Evolutionary conservation across 2,113 vertebrate species (phyloP).

Genomic region (Amblyopsis rosae): DNA sequence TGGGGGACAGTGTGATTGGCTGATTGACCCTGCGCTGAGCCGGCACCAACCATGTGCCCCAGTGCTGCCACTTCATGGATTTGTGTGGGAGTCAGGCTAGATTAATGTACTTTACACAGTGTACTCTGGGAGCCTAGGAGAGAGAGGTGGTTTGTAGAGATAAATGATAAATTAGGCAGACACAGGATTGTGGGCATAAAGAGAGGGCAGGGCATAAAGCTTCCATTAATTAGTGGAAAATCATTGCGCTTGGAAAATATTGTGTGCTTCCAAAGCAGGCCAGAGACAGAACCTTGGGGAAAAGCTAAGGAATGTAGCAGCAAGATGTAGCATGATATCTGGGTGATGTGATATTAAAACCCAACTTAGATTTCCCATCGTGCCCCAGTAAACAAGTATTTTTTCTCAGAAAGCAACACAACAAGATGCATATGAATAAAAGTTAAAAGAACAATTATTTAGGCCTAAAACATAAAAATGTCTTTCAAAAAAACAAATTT

Average conservation of each 20-base stretch:
- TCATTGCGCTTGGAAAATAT: too few species aligned
- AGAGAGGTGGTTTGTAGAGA: constrained; percentile 8
- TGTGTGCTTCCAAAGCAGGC: not conserved
- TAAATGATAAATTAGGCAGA: constrained; percentile 4
- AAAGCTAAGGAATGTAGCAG: not conserved
- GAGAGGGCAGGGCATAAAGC: not conserved
- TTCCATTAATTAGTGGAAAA: too few species aligned
- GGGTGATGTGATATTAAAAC: not conserved
- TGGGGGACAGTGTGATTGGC: constrained; percentile 18
- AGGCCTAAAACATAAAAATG: too few species aligned
- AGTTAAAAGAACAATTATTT: too few species aligned
- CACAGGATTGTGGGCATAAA: not conserved
- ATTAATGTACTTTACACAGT: constrained; percentile 35
- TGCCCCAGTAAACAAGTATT: not conserved
- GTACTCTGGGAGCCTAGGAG: not conserved
- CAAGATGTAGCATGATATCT: not conserved
- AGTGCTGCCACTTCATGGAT: constrained; percentile 43
- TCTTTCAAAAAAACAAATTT: too few species aligned
- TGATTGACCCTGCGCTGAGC: constrained; percentile 46
- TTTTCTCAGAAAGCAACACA: not conserved
- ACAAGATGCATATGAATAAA: too few species aligned
- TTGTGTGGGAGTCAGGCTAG: constrained; percentile 54
- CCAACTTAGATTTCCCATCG: not conserved
- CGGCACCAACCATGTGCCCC: not conserved
- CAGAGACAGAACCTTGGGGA: not conserved